Evolutionary conservation across 1,140 invertebrate genomes (phyloP).

Genomic region (Stegodyphus mimosarum): DNA sequence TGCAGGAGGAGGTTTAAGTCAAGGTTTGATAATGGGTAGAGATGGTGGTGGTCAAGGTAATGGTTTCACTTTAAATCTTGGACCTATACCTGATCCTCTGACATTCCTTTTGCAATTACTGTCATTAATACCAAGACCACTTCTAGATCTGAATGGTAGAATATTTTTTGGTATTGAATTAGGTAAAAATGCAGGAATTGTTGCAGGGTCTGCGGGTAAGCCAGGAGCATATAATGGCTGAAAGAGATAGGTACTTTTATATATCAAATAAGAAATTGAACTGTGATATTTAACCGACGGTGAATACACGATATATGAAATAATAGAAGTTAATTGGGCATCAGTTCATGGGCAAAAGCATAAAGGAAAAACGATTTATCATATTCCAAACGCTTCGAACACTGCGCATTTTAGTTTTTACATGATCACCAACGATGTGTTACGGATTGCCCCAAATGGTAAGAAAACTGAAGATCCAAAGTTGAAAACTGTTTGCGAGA

Average conservation of each 20-base stretch:
- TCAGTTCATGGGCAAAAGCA: no score
- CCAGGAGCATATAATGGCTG: conserved; percentile 33
- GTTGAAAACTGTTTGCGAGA: no score
- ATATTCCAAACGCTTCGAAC: no score
- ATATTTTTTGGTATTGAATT: conserved; percentile 53
- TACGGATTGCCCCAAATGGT: no score
- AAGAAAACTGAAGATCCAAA: no score
- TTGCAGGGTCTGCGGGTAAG: background rate
- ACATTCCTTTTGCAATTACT: conserved; percentile 18
- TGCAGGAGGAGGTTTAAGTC: background rate
- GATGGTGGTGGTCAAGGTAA: conserved; percentile 13
- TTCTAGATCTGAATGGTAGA: conserved; percentile 43
- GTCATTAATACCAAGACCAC: conserved; percentile 45
- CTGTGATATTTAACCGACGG: conserved; percentile 5
- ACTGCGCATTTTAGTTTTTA: no score
- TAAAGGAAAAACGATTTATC: no score
- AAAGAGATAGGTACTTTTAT: background rate
- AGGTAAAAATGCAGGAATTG: conserved; percentile 54
- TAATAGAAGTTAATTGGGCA: background rate
- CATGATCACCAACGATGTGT: no score
- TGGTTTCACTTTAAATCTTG: conserved; percentile 35
- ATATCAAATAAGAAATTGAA: background rate
- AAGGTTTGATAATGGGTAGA: conserved; percentile 2
- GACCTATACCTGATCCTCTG: conserved; percentile 41
- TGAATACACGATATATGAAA: background rate